Conservation (phyloP, 2,888 invertebrate genomes). For the Melieria picta region DNA sequence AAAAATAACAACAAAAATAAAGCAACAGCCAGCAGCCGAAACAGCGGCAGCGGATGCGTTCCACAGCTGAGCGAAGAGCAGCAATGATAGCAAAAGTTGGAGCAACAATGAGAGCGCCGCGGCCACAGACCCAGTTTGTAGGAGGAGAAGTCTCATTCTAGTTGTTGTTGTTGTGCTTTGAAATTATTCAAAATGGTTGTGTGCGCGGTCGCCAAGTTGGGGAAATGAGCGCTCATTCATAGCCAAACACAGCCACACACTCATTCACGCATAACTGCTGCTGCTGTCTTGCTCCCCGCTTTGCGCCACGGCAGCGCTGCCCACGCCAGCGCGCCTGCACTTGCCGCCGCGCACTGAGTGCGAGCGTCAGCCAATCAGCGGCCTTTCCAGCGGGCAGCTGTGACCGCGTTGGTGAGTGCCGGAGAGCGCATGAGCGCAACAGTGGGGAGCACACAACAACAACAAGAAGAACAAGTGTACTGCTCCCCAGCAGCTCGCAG, state of each 20-base stretch:
- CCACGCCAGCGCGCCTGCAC: neutral
- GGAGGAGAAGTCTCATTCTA: neutral
- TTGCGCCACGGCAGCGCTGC: neutral
- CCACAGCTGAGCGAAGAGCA: slow-evolving; percentile 21
- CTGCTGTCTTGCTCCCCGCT: neutral
- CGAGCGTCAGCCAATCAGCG: neutral
- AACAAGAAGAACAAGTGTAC: neutral
- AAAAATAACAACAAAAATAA: slow-evolving; percentile 34
- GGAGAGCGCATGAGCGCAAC: neutral
- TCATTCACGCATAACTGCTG: neutral
- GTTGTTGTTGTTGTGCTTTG: no score
- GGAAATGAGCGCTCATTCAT: slow-evolving; percentile 8
- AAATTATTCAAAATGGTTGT: slow-evolving; percentile 31
- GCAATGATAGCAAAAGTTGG: neutral
- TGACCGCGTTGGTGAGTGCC: neutral
- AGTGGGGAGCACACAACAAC: slow-evolving; percentile 9
- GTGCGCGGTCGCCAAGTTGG: slow-evolving; percentile 21
- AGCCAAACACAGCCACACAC: slow-evolving; percentile 5
- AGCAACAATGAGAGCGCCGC: neutral
- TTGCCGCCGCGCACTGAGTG: neutral
- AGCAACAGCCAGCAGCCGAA: slow-evolving; percentile 19
- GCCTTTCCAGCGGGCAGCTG: neutral
- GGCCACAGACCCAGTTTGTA: neutral
- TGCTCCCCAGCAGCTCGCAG: neutral
- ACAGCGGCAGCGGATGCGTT: slow-evolving; percentile 23